Percentiles rank a stretch among this genome's conserved stretches.
Evolutionary conservation across 53 echinoderm and acorn worm genomes (phyloP).

Genomic region (Zoroaster sp.): DNA sequence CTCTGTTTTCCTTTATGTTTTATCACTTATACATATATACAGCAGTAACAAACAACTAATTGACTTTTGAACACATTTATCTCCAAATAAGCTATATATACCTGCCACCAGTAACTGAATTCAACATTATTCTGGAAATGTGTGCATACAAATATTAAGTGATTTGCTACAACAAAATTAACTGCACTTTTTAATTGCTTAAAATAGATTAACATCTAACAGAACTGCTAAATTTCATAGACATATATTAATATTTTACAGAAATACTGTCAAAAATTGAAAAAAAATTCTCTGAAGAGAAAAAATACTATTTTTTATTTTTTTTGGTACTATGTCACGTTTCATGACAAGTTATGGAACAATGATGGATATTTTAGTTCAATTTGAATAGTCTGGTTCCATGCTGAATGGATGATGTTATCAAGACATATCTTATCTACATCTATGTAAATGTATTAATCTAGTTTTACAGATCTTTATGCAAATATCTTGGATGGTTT

Average conservation of each 20-base stretch:
- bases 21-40: no score
- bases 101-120: neutral
- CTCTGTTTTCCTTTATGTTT: no score
- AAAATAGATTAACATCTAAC: neutral
- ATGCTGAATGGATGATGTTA: no score
- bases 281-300: neutral
- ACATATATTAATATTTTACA: neutral
- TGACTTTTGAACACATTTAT: no score
- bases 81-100: neutral
- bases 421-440: no score
- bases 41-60: no score
- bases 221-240: neutral
- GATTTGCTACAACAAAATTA: neutral
- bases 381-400: neutral
- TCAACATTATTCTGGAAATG: neutral
- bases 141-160: neutral
- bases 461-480: no score
- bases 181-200: neutral
- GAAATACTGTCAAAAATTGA: neutral
- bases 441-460: no score
- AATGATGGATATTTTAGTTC: neutral
- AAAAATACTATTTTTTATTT: neutral
- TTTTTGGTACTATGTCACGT: neutral
- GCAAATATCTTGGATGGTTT: no score
- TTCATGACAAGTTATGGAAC: neutral